Percentiles rank a stretch among this genome's conserved stretches.
Conservation (phyloP, 23 tunicate genomes). For the Ciona savignyi region DNA sequence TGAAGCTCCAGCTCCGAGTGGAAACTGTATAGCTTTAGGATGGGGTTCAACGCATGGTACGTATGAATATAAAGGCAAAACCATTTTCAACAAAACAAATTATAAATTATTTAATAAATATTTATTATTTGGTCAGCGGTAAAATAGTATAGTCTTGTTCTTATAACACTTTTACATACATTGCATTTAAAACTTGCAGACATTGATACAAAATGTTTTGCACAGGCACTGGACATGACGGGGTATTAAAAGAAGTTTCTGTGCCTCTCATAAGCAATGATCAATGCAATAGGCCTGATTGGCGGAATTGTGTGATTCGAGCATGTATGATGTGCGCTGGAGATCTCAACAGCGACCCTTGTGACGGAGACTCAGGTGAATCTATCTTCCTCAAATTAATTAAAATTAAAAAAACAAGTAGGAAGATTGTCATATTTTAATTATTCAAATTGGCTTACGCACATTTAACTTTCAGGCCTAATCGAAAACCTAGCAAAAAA, state of each 20-base stretch:
- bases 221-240: slow-evolving; percentile 50
- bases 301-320: slow-evolving; percentile 70
- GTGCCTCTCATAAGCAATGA: slow-evolving; percentile 67
- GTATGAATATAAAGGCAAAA: not conserved
- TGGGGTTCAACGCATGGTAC: slow-evolving; percentile 88
- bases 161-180: too few species aligned
- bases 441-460: too few species aligned
- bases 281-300: slow-evolving; percentile 73
- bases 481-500: too few species aligned
- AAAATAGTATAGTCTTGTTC: too few species aligned
- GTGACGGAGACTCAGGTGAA: slow-evolving; percentile 87
- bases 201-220: too few species aligned
- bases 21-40: slow-evolving; percentile 67
- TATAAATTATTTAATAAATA: too few species aligned
- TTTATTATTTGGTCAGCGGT: too few species aligned
- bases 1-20: slow-evolving; percentile 29
- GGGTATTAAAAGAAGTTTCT: slow-evolving; percentile 54
- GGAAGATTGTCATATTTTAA: too few species aligned
- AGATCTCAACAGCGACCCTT: slow-evolving; percentile 63
- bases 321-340: slow-evolving; percentile 99
- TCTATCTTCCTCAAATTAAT: not conserved
- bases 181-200: too few species aligned
- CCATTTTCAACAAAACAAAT: too few species aligned
- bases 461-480: too few species aligned
- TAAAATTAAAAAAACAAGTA: too few species aligned